Percentiles rank a stretch among this genome's conserved stretches.
These are phyloP conservation scores for Rallus limicola DNA, from an alignment of 2,113 vertebrate species.

Conservation along the genomic window DNA sequence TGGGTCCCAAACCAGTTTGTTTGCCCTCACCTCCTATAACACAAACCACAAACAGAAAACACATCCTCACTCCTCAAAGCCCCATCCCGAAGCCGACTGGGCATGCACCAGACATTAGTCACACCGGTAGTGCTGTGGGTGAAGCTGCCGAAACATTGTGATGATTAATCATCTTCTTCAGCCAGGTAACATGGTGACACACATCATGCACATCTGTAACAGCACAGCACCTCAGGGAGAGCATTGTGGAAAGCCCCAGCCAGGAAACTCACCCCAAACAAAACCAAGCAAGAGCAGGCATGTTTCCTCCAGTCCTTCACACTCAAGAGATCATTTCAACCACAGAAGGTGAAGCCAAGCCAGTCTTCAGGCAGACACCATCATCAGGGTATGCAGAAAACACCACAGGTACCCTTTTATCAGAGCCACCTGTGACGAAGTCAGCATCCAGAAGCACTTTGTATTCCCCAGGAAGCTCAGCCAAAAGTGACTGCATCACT, in stretches of 20 bases:
- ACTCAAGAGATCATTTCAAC: background rate
- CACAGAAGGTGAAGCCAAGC: background rate
- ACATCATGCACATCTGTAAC: accelerated
- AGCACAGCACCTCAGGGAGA: accelerated
- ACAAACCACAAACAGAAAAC: background rate
- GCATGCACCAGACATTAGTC: background rate
- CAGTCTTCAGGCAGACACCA: background rate
- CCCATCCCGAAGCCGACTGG: accelerated
- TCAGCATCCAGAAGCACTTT: background rate
- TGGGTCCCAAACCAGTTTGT: background rate
- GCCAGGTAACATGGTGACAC: background rate
- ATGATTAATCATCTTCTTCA: background rate
- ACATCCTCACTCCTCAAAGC: background rate
- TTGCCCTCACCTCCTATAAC: background rate
- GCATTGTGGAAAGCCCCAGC: background rate
- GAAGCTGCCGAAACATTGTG: background rate
- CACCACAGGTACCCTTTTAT: background rate
- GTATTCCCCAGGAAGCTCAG: accelerated
- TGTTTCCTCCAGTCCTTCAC: background rate
- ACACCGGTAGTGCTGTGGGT: background rate
- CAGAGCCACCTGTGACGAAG: background rate
- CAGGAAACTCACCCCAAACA: background rate
- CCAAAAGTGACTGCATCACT: background rate
- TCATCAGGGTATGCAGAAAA: background rate
- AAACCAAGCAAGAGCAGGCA: accelerated